Percentiles rank a stretch among this genome's conserved stretches.
Evolutionary conservation across 2,888 invertebrate species (phyloP).

Genomic region (Sesia bembeciformis): DNA sequence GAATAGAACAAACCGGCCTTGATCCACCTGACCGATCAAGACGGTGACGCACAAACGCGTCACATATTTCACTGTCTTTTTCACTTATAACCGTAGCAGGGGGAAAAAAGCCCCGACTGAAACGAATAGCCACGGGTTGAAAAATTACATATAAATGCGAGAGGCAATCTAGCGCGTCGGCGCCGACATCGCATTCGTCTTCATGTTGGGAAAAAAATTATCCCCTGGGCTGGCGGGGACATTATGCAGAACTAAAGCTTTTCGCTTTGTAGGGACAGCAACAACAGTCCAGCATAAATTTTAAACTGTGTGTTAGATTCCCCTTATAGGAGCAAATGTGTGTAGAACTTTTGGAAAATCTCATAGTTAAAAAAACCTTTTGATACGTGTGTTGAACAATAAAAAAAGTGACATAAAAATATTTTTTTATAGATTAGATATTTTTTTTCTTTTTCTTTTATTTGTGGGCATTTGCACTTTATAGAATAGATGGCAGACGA

Average conservation of each 20-base stretch:
- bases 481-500: too few species aligned
- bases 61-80: neutral
- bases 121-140: conserved; percentile 1
- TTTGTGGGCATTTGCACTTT: too few species aligned
- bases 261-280: neutral
- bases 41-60: neutral
- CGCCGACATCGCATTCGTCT: conserved; percentile 1
- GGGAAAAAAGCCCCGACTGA: neutral
- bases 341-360: too few species aligned
- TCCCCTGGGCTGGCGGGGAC: neutral
- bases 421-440: too few species aligned
- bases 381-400: too few species aligned
- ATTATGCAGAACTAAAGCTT: conserved; percentile 4
- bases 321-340: too few species aligned
- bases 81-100: neutral
- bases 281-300: too few species aligned
- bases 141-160: conserved; percentile 6
- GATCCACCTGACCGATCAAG: neutral
- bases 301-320: too few species aligned
- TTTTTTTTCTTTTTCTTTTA: too few species aligned
- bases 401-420: too few species aligned
- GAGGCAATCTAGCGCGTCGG: conserved; percentile 3
- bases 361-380: too few species aligned
- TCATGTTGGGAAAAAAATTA: conserved; percentile 2
- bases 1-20: neutral